A percentile compares a stretch with the other conserved stretches of the same genome.
These are phyloP conservation scores for Rhizomys pruinosus DNA, from an alignment of 2,113 vertebrate genomes.

Conservation along the genomic window DNA sequence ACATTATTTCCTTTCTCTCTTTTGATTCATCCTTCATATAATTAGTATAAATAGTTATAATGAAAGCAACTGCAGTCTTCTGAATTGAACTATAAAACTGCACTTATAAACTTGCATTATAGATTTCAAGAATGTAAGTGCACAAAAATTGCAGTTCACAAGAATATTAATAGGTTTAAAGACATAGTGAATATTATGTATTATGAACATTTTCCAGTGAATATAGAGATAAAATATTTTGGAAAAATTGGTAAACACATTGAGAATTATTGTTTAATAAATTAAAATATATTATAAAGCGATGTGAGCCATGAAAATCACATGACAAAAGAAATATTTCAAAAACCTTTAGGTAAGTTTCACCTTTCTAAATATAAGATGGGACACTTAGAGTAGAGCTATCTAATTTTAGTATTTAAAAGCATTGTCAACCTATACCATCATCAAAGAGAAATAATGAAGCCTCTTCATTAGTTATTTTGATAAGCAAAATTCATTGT, in stretches of 20 bases:
- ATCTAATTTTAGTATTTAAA: background rate
- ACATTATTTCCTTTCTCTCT: background rate
- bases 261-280: slow-evolving; percentile 27
- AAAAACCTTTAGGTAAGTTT: background rate
- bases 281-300: background rate
- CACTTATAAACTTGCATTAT: background rate
- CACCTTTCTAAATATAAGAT: background rate
- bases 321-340: background rate
- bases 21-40: slow-evolving; percentile 41
- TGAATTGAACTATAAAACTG: background rate
- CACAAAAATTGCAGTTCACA: background rate
- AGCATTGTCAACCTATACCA: background rate
- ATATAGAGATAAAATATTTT: background rate
- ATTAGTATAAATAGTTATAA: slow-evolving; percentile 30
- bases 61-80: background rate
- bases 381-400: background rate
- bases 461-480: background rate
- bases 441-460: background rate
- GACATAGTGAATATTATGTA: background rate
- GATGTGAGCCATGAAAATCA: background rate
- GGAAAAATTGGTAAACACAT: background rate
- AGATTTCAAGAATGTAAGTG: background rate
- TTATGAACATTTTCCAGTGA: background rate
- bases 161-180: background rate
- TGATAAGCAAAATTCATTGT: no score